phyloP scores from a whole-genome alignment of 2,888 invertebrate species.

The Cantharis nigra region DNA sequence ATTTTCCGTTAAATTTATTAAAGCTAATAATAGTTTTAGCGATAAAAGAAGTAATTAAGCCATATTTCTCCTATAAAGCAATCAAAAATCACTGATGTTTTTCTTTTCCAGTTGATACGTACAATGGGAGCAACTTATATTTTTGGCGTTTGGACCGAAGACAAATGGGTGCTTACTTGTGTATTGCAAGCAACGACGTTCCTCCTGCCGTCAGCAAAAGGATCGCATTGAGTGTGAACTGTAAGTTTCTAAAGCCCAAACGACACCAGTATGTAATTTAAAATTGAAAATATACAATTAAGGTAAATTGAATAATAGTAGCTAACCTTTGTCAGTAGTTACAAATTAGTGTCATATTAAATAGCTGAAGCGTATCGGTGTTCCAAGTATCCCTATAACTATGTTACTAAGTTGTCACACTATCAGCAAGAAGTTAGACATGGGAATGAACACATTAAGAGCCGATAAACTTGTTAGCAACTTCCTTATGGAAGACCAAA shows the following conservation, averaged over 20 bases:
- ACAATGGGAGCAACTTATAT: slow-evolving; percentile 74
- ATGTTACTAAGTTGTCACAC: slow-evolving; percentile 14
- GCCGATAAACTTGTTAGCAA: slow-evolving; percentile 26
- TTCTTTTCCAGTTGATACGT: slow-evolving; percentile 67
- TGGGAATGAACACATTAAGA: slow-evolving; percentile 27
- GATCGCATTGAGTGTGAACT: slow-evolving; percentile 85
- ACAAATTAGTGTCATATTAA: slow-evolving; percentile 3
- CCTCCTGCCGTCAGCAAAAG: slow-evolving; percentile 73
- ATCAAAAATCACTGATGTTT: not conserved
- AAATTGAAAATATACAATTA: not conserved
- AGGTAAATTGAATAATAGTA: not conserved
- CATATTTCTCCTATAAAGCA: slow-evolving; percentile 8
- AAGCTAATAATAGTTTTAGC: not conserved
- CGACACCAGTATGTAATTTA: not conserved
- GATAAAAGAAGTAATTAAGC: not conserved
- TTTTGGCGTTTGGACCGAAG: slow-evolving; percentile 82
- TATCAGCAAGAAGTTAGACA: slow-evolving; percentile 18
- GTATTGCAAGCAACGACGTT: slow-evolving; percentile 67
- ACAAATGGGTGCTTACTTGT: slow-evolving; percentile 79
- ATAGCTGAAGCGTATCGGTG: not conserved
- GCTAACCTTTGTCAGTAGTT: not conserved
- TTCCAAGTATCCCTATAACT: slow-evolving; percentile 1
- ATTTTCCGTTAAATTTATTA: not conserved
- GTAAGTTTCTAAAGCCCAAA: slow-evolving; percentile 62
- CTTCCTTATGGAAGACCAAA: slow-evolving; percentile 18